A percentile compares a stretch with the other conserved stretches of the same genome.
phyloP scores from a whole-genome alignment of 1,140 invertebrate genomes.

The Tetraneura akinire region DNA sequence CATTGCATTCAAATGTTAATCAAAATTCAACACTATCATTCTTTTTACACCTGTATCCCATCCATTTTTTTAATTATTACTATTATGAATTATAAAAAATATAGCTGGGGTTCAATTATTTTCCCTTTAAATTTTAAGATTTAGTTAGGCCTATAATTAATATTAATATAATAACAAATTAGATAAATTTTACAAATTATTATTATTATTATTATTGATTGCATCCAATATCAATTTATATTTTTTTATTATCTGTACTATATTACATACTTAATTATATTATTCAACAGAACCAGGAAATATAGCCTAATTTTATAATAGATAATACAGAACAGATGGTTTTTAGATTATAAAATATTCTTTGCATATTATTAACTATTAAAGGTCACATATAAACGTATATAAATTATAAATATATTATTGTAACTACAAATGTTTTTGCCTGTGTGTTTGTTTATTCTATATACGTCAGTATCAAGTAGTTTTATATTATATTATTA shows the following conservation, averaged over 20 bases:
- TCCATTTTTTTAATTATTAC: too few relatives aligned
- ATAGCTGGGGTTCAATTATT: too few relatives aligned
- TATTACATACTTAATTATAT: not conserved
- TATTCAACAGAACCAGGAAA: constrained; percentile 6
- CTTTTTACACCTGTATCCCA: too few relatives aligned
- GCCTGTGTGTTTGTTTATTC: not conserved
- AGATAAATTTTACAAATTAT: too few relatives aligned
- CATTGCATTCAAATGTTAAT: too few relatives aligned
- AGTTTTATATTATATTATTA: not conserved
- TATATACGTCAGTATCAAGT: not conserved
- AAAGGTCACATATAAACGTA: not conserved
- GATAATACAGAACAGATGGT: not conserved
- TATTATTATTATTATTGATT: too few relatives aligned
- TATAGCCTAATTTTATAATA: not conserved
- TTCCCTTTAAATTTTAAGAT: not conserved
- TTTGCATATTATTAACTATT: not conserved
- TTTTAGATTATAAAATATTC: not conserved
- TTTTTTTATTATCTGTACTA: not conserved
- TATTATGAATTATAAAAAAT: too few relatives aligned
- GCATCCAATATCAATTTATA: not conserved
- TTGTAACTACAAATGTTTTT: not conserved
- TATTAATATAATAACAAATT: too few relatives aligned
- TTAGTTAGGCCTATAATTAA: too few relatives aligned
- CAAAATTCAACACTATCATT: too few relatives aligned
- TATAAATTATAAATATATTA: too few relatives aligned